Conservation (phyloP, 2,797 vertebrate species). For the Sardinella longiceps region DNA sequence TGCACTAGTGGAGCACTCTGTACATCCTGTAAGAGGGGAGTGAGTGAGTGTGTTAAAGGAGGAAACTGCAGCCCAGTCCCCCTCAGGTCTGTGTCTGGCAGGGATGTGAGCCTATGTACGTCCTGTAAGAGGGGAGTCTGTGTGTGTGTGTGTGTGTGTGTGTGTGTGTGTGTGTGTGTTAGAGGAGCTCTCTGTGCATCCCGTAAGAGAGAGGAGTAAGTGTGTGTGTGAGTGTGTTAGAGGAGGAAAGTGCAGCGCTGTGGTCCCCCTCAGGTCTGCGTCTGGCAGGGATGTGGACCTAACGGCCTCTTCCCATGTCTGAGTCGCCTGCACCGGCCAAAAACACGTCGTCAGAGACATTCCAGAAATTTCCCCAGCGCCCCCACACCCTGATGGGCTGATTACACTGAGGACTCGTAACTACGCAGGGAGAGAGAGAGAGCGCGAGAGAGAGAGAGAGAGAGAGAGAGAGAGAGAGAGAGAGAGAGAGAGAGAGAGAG, state of each 20-base stretch:
- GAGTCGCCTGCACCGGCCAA: background rate
- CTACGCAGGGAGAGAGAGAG: background rate
- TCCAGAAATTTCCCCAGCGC: constrained; percentile 19
- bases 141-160: too few relatives aligned
- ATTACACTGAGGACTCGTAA: constrained; percentile 14
- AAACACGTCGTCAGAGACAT: constrained; percentile 5
- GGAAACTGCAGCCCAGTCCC: background rate
- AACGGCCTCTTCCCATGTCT: background rate
- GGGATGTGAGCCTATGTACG: background rate
- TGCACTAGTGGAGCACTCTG: background rate
- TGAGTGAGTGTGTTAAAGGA: background rate
- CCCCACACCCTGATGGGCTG: constrained; percentile 47
- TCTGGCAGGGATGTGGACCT: background rate
- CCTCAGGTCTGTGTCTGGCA: constrained; percentile 1
- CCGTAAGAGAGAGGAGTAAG: too few relatives aligned
- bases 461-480: background rate
- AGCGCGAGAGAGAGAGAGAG: background rate
- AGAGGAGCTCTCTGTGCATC: too few relatives aligned
- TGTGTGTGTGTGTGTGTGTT: too few relatives aligned
- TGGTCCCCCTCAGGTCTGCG: background rate
- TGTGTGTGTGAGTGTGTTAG: too few relatives aligned
- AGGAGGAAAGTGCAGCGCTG: too few relatives aligned
- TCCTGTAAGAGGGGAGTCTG: too few relatives aligned
- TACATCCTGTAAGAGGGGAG: background rate
- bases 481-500: background rate